Conservation (phyloP, 2,113 vertebrate species). For the Macaca mulatta region DNA sequence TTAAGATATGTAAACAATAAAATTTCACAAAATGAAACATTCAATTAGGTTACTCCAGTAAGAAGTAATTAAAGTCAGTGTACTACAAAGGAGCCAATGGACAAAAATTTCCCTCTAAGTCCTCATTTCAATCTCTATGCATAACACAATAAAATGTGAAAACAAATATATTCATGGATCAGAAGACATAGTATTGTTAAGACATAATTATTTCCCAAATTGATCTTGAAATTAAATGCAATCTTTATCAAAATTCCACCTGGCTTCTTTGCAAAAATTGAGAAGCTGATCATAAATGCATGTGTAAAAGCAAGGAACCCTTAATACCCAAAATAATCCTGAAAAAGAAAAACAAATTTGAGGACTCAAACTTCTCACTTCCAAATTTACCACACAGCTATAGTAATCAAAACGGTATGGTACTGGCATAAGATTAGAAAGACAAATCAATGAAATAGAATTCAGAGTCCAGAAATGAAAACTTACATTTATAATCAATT, state of each 20-base stretch:
- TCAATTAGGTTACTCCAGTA: not conserved
- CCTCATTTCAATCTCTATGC: not conserved
- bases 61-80: conserved; percentile 28
- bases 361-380: not conserved
- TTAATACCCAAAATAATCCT: not conserved
- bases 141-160: conserved; percentile 31
- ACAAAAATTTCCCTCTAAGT: not conserved
- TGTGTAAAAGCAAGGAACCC: not conserved
- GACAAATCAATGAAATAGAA: not conserved
- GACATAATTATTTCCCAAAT: not conserved
- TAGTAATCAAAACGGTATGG: not conserved
- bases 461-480: not conserved
- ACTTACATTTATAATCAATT: not conserved
- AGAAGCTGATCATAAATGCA: not conserved
- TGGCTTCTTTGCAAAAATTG: not conserved
- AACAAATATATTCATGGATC: not conserved
- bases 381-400: not conserved
- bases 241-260: not conserved
- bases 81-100: not conserved
- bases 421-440: not conserved
- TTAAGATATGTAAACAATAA: not conserved
- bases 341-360: not conserved
- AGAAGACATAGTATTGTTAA: not conserved
- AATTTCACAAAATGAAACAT: not conserved
- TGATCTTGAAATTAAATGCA: not conserved